Conservation (phyloP, 2,888 invertebrate genomes). For the Sussaba pulchella region DNA sequence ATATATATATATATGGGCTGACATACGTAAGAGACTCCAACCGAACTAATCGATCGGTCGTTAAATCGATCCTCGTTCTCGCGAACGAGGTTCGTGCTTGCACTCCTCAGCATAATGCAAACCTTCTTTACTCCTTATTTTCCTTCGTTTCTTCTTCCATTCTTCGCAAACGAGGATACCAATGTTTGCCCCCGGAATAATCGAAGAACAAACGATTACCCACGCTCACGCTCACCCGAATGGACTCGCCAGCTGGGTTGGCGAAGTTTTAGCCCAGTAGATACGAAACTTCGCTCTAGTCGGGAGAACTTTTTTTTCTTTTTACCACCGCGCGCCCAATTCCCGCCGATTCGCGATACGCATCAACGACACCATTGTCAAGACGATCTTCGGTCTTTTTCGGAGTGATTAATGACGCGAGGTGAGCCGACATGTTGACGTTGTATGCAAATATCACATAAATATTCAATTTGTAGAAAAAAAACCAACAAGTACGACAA, state of each 20-base stretch:
- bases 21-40: no score
- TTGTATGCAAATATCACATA: not conserved
- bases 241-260: not conserved
- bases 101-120: not conserved
- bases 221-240: conserved; percentile 16
- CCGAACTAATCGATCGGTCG: not conserved
- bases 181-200: conserved; percentile 1
- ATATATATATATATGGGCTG: not conserved
- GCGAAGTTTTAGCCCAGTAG: not conserved
- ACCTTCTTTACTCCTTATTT: not conserved
- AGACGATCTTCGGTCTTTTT: conserved; percentile 7
- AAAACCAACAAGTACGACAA: no score
- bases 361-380: not conserved
- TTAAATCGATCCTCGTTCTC: conserved; percentile 13
- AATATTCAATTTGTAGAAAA: no score
- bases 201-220: conserved; percentile 30
- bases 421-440: not conserved
- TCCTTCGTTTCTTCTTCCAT: no score
- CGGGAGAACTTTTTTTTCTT: not conserved
- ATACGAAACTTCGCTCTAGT: conserved; percentile 4
- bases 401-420: conserved; percentile 8
- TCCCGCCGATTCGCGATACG: conserved; percentile 5
- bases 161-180: conserved; percentile 4
- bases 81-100: not conserved
- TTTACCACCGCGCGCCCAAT: not conserved